Evolutionary conservation across 2,113 vertebrate genomes (phyloP), one percentile per base, ranked within the genome.

Genomic region (Rhegmatorhina hoffmannsi): DNA sequence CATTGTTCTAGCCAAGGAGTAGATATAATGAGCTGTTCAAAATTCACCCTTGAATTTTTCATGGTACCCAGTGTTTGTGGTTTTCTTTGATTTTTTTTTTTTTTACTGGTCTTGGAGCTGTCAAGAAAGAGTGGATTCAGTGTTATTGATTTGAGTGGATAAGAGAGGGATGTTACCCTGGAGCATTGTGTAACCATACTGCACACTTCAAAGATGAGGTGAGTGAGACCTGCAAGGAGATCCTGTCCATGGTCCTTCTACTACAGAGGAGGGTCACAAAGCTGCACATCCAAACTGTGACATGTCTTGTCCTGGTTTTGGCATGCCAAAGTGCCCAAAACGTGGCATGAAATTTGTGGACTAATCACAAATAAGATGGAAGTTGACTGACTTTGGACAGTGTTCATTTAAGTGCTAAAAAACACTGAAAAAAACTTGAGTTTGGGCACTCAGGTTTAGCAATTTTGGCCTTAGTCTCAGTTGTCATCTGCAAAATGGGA

Each of bases 191-290:
- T 43, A 25, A 46, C 43, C 33, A 3, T 5, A 31, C 21, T 70
- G 36, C 19, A n/a, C 11, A 40, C 38, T 86, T 49, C n/a, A 55
- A 63, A 49, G 49, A 19, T 21, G n/a, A 78, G 33, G 17, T n/a
- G 64, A 64, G 23, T 1, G 2, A 91, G 31, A 33, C 64, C 55
- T 69, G 50, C 31, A 31, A 26, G 5, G 9, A 73, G 12, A 29
- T 38, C 15, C 34, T 92, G 58, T 4, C 8, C 36, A 0, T 0
- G 0, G 16, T 50, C 73, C 31, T 55, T 24, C 59, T 62, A 3
- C 19, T 50, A 7, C 0, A 1, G 10, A 58, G 15, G 13, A 23
- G 14, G 29, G 9, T 50, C 60, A 50, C 64, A 73, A 85, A 89
- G 16, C n/a, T 63, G 25, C 44, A 69, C 21, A 24, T 5, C 31